Evolutionary conservation across 2,888 invertebrate genomes (phyloP).

Genomic region (Pammene fasciana): DNA sequence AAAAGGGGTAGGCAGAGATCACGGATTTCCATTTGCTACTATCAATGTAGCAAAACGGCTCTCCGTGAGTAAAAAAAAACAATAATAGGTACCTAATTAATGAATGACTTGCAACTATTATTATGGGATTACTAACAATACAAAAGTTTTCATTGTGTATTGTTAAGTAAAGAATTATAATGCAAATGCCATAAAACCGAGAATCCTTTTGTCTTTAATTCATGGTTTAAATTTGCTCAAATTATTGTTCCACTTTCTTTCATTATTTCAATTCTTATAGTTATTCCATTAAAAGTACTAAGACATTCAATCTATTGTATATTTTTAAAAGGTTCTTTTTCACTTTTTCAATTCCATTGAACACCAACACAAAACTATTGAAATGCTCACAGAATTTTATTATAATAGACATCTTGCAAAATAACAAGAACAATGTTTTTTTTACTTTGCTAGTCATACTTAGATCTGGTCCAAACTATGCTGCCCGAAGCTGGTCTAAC

Average conservation of each 20-base stretch:
- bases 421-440: no score
- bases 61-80: no score
- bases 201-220: background rate
- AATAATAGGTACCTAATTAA: no score
- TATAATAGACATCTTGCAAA: background rate
- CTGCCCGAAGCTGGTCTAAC: slow-evolving; percentile 64
- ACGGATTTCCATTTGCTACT: no score
- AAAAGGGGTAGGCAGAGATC: no score
- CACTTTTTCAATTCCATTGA: no score
- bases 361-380: no score
- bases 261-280: background rate
- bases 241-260: background rate
- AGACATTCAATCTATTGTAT: no score
- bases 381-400: no score
- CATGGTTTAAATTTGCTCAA: background rate
- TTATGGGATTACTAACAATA: background rate
- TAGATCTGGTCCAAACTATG: slow-evolving; percentile 66
- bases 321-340: no score
- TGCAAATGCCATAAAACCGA: background rate
- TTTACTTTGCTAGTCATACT: slow-evolving; percentile 52
- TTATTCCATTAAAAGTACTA: background rate
- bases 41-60: no score
- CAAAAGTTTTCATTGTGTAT: background rate
- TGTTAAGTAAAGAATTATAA: background rate
- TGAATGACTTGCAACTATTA: slow-evolving; percentile 2